Percentiles rank a stretch among this genome's conserved stretches.
Conservation (phyloP, 2,888 invertebrate genomes). For the Penaeus monodon region DNA sequence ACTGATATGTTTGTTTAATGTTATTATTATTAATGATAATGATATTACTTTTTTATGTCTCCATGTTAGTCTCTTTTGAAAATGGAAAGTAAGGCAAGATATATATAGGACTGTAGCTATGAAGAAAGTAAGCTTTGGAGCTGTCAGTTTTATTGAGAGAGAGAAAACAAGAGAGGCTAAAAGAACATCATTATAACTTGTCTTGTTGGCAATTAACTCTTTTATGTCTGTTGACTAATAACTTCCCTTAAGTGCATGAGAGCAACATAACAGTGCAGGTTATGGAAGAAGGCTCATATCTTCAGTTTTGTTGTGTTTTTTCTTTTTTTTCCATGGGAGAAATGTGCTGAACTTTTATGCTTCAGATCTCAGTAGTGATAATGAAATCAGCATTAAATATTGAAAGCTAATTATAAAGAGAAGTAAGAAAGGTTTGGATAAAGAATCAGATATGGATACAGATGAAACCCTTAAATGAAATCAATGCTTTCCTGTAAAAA, state of each 20-base stretch:
- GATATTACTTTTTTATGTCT: neutral
- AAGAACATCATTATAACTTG: neutral
- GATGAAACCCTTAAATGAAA: too few species aligned
- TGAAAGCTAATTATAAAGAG: too few species aligned
- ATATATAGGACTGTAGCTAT: neutral
- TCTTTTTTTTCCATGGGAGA: conserved; percentile 1
- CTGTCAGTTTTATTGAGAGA: too few species aligned
- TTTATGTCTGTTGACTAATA: conserved; percentile 20
- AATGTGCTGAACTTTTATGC: conserved; percentile 35
- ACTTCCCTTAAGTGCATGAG: conserved; percentile 41
- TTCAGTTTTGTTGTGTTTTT: neutral
- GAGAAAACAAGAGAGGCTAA: conserved; percentile 13
- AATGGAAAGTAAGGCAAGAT: neutral
- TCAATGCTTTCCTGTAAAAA: too few species aligned
- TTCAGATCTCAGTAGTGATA: neutral
- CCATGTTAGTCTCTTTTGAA: too few species aligned
- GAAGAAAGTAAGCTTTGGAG: neutral
- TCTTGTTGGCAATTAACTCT: conserved; percentile 26
- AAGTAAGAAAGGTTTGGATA: neutral
- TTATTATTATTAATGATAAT: neutral
- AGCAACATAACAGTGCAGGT: conserved; percentile 38
- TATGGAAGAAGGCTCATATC: neutral
- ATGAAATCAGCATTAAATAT: too few species aligned
- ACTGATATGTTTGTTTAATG: too few species aligned
- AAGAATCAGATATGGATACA: conserved; percentile 12